Evolutionary conservation across 2,888 invertebrate species (phyloP), one percentile per base, ranked within the genome.

Genomic region (Tolmerus cingulatus): DNA sequence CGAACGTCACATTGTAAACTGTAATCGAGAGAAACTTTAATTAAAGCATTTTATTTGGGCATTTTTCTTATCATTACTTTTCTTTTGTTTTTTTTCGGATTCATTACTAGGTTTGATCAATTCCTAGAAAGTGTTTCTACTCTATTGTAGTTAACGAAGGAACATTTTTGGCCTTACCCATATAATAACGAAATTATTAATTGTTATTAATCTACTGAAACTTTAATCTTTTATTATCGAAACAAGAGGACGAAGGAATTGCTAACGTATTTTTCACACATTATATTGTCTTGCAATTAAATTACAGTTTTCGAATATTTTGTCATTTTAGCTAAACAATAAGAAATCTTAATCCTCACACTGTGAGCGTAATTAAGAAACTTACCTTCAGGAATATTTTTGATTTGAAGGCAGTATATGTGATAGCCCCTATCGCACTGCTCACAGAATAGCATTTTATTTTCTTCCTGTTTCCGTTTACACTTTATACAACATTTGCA

Each of bases 341-440:
- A 51, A 46, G 57, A n/a, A 23, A 12, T 27, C 23, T 19, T 7
- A 66, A 4, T 66, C 0, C 23, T 23, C 57, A 57, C 16, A 76
- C 16, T 76, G n/a, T 76, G 4, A 27, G 40, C 16, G 27, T 66
- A 23, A 66, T 23, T 2, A 27, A 74, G 16, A 27, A 30, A 91
- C 92, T 91, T 89, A 94, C 98, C 98, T 89, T 94, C 95, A 5
- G 98, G 98, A 90, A 97, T 96, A 88, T 94, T 94, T 88, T 95
- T 94, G 74, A 98, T 93, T 7, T 97, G 97, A 86, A 98, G 96
- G 93, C 98, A 98, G 93, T 97, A 97, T 89, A 97, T 96, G 92
- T 98, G 98, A 93, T 96, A 98, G 93, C 98, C 98, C 91, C 98
- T 94, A 93, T 98, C 98, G 93, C 98, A 98, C 91, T 96, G 95